Base-by-base conservation (phyloP, 2,797 vertebrate genomes). In the Galaxias olidus region DNA sequence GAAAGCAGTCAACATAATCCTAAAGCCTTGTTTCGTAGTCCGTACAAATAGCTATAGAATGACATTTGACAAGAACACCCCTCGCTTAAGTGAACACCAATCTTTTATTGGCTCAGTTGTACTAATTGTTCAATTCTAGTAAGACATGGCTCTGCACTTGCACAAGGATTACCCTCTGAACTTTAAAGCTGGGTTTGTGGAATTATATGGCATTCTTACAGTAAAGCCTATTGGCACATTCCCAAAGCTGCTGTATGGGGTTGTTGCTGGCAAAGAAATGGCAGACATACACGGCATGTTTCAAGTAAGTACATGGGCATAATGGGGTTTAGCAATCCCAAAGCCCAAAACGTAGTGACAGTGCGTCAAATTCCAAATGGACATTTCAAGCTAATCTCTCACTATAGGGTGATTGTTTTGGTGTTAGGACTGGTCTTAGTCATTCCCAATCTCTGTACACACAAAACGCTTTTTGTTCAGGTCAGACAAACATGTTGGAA, bases 201-300 rank as follows among this genome's bases (percentile, higher is more conserved):
- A 80, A 81, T 79, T 7, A 13, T 71, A 77, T 79, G 78, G 73
- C 82, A 74, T 68, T 82, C 73, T 83, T 80, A 80, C 72, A 72
- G 73, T 80, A 79, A 83, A 83, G 71, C 74, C 68, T 9, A 69
- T 74, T 78, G 79, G 80, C 84, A 84, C 77, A 75, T 77, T n/a
- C 72, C 52, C 71, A 78, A 69, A 88, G 74, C 84, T 54, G 73
- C 68, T 72, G 73, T 77, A 81, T 78, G 66, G 61, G 59, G 72
- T 51, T 57, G 84, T 78, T 15, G 13, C 76, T 63, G n/a, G n/a
- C n/a, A n/a, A n/a, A 76, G 83, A 86, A 78, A 85, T 81, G 87
- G 83, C 84, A 83, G 73, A 74, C 75, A 63, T 76, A 84, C 9
- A 13, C 83, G 86, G 86, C 84, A 86, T 82, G 82, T 69, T 67